Evolutionary conservation across 2,113 vertebrate genomes (phyloP).

Genomic region (Terrapene triunguis): DNA sequence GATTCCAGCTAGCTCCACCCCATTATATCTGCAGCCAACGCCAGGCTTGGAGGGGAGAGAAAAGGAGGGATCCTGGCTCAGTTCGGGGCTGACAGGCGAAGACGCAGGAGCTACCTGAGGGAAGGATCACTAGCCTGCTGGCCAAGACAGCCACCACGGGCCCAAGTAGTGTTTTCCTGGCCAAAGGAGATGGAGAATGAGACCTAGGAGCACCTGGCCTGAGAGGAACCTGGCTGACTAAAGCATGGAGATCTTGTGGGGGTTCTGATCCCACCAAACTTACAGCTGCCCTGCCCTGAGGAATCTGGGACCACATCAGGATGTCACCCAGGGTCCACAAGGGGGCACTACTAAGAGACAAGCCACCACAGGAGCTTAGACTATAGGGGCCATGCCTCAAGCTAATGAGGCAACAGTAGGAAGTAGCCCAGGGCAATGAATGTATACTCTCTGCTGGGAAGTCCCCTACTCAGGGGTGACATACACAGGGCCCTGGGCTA

Average conservation of each 20-base stretch:
- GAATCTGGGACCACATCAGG: not conserved
- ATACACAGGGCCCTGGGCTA: not conserved
- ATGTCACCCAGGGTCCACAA: not conserved
- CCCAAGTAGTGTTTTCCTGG: not conserved
- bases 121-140: not conserved
- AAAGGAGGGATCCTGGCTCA: not conserved
- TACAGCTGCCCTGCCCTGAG: not conserved
- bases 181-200: not conserved
- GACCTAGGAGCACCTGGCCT: not conserved
- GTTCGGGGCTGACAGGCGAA: not conserved
- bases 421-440: not conserved
- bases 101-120: not conserved
- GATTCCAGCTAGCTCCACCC: too few relatives aligned
- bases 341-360: too few relatives aligned
- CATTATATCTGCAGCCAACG: too few relatives aligned
- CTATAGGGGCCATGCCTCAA: not conserved
- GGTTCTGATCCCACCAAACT: not conserved
- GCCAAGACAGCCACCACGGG: not conserved
- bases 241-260: not conserved
- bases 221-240: not conserved
- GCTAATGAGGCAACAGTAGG: not conserved
- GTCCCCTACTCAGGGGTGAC: not conserved
- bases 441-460: not conserved
- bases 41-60: not conserved
- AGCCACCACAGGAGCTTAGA: not conserved